These are phyloP conservation scores for Pterocles gutturalis DNA, from an alignment of 2,113 vertebrate genomes.

Conservation along the genomic window DNA sequence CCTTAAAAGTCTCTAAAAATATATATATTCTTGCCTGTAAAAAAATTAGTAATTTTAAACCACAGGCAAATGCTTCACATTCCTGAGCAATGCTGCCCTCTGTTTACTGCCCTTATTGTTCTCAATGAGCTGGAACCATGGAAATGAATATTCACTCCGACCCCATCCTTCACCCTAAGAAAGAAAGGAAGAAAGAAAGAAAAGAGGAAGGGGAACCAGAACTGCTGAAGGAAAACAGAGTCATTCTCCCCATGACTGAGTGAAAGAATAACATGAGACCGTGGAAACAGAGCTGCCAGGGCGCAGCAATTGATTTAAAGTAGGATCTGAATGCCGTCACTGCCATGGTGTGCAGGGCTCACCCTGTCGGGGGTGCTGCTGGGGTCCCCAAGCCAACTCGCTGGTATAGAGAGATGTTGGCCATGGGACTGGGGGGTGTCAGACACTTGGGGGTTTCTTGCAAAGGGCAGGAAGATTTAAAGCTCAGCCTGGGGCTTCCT, in stretches of 20 bases:
- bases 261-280: slow-evolving; percentile 27
- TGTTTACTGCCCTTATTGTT: slow-evolving; percentile 72
- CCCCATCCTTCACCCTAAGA: slow-evolving; percentile 42
- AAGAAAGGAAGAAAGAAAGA: slow-evolving; percentile 7
- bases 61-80: slow-evolving; percentile 54
- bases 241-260: slow-evolving; percentile 11
- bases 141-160: slow-evolving; percentile 53
- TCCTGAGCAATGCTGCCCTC: slow-evolving; percentile 69
- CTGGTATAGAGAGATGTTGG: rapidly evolving
- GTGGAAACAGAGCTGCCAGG: slow-evolving; percentile 41
- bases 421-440: rapidly evolving
- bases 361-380: background rate
- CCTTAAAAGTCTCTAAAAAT: slow-evolving; percentile 15
- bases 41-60: slow-evolving; percentile 69
- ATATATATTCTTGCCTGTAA: slow-evolving; percentile 9
- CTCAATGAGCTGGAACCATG: slow-evolving; percentile 70
- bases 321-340: background rate
- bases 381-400: background rate
- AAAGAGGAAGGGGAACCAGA: background rate
- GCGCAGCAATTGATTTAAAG: slow-evolving; percentile 31
- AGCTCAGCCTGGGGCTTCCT: background rate
- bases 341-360: background rate
- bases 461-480: background rate
- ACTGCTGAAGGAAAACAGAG: slow-evolving; percentile 39
- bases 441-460: background rate